phyloP scores from a whole-genome alignment of 1,140 invertebrate species.

The Orius insidiosus region DNA sequence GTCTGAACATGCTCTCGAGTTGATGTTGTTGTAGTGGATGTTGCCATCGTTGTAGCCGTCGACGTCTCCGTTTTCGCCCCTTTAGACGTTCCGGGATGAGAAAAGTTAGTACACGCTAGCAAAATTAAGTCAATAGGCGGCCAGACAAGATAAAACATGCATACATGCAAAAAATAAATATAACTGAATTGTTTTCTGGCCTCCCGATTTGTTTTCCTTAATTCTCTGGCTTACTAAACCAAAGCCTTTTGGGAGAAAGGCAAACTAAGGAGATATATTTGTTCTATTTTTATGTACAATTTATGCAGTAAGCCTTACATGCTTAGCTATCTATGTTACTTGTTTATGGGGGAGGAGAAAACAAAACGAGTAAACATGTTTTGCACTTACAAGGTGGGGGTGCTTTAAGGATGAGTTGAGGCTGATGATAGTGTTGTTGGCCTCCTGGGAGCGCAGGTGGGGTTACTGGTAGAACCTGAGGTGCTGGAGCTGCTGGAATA shows the following conservation, averaged over 20 bases:
- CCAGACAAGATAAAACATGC: not conserved
- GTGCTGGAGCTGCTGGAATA: conserved; percentile 17
- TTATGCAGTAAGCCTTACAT: conserved; percentile 1
- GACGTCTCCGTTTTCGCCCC: too few relatives aligned
- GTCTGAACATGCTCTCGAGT: conserved; percentile 33
- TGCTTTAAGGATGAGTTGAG: conserved; percentile 22
- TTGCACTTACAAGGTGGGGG: conserved; percentile 25
- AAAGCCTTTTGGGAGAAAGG: too few relatives aligned
- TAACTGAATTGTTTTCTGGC: too few relatives aligned
- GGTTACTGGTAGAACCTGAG: not conserved
- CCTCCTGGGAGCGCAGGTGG: not conserved
- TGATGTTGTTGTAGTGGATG: conserved; percentile 8
- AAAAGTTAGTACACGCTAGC: too few relatives aligned
- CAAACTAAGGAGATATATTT: too few relatives aligned
- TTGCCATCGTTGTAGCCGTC: conserved; percentile 8
- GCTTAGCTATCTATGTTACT: not conserved
- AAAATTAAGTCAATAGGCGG: too few relatives aligned
- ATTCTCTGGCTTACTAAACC: too few relatives aligned
- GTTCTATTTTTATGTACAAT: conserved; percentile 2
- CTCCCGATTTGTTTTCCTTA: too few relatives aligned
- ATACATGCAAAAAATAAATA: not conserved
- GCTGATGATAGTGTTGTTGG: conserved; percentile 12
- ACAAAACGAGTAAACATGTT: not conserved
- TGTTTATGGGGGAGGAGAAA: not conserved
- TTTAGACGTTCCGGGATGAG: too few relatives aligned